Evolutionary conservation across 2,888 invertebrate species (phyloP), one percentile per base, ranked within the genome.

Genomic region (Strigamia crassipes): DNA sequence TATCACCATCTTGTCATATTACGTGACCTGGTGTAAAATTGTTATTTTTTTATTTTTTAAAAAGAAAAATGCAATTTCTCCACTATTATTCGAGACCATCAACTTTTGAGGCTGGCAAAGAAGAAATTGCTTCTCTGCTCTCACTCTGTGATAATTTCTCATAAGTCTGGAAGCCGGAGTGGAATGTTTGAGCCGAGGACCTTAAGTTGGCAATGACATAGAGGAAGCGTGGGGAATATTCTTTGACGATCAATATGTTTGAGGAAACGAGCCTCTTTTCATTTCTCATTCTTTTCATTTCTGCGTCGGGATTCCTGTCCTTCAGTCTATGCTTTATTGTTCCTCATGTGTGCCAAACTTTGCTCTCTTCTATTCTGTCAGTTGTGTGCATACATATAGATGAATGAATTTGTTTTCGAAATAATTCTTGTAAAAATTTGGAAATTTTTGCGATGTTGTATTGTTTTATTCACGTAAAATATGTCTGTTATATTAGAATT

Each of bases 101-200:
- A 51, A 51, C 51, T n/a, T n/a, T 51, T 51, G 51, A 51, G 51
- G 51, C 51, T 51, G 46, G n/a, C 51, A 51, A 51, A 51, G 51
- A 51, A 51, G 51, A 51, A 51, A 51, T 51, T 51, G 51, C 51
- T 51, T 51, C n/a, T n/a, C 18, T n/a, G n/a, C 51, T n/a, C 51
- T 51, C 51, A 51, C 51, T 51, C 51, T 51, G 51, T 51, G 51
- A 51, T 51, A 51, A 51, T 51, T 51, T 51, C 51, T 51, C 51
- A 51, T 51, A 51, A 51, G 51, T 51, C 51, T 51, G 18, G 15
- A n/a, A 34, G 34, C 3, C 34, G 34, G 51, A 51, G 51, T 51
- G 51, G 51, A 51, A 51, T 51, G 51, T 51, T 51, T 51, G 51
- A 51, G 51, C 51, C 18, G 51, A 51, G n/a, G n/a, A 18, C 51